Evolutionary conservation across 2,888 invertebrate species (phyloP), one percentile per base, ranked within the genome.

Genomic region (Tiphia femorata): DNA sequence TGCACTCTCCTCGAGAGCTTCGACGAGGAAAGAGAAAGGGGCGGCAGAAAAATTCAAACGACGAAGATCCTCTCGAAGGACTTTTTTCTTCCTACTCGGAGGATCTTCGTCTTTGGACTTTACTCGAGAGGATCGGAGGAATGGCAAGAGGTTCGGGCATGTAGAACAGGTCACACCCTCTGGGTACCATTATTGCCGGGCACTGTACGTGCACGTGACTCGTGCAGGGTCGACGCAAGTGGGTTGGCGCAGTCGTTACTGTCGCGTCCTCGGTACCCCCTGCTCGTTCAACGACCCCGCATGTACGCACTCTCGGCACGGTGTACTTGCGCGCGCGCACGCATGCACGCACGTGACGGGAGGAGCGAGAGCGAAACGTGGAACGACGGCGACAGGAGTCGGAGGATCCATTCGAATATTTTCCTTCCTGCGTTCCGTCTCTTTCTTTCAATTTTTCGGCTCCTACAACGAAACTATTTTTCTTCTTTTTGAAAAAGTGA

Each of bases 241-340:
- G 68, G 62, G 70, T 72, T 62, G 63, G 61, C 66, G 64, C 58
- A 50, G 67, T 67, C 62, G 64, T 59, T 69, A 64, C 67, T 62
- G 58, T 67, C 62, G n/a, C n/a, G 64, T 70, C 67, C 67, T 72
- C 64, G 67, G 67, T 72, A 77, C 78, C 79, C 79, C 77, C 70
- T 72, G 75, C 72, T 69, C 79, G 79, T 79, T 79, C 79, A 79
- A 77, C 75, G 79, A 79, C 79, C 79, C 77, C 73, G 73, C 61
- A 44, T 53, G 62, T 37, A 71, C 49, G 20, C 37, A 44, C 51
- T 33, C 30, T 35, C 37, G 37, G 37, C 37, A 17, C 33, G 33
- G 33, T 33, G 33, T 33, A 33, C 33, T n/a, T 14, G 33, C 33
- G 14, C n/a, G 12, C 33, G 12, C 16, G 17, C 8, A 17, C 30